Evolutionary conservation across 2,888 invertebrate genomes (phyloP), one percentile per base, ranked within the genome.

Genomic region (Cheilosia variabilis): DNA sequence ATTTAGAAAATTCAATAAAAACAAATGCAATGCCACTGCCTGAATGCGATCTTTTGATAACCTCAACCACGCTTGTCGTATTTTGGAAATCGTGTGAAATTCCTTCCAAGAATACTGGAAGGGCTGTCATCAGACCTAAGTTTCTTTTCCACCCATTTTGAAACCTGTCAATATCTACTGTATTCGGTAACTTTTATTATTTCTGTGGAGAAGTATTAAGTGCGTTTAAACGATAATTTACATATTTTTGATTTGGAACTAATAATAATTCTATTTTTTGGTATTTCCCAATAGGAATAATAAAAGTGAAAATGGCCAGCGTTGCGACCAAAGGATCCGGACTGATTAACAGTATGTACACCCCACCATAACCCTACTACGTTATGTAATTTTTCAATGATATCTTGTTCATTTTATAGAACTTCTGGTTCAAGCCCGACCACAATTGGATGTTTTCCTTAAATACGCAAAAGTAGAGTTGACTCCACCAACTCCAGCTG

Each of bases 391-490:
- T 81, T 72, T 75, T 58, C 53, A 37, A 58, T 13, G 7, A 37
- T 37, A 78, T 57, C 58, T 81, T 86, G 34, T 60, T 37, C 19
- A 68, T 87, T 88, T 93, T 93, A 71, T 92, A 96, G 96, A 93
- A 91, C 93, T 95, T 45, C 63, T 95, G 58, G 92, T 93, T 31
- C 93, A 94, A 89, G 95, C 95, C 34, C 94, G 94, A 88, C 97
- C 97, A 7, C 95, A 95, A 90, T 93, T 97, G 83, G 93, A 94
- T 87, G 94, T 95, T 24, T 96, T 97, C 91, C 90, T 96, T 93
- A 96, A 96, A 90, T 99, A 98, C 91, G 98, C 98, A 52, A 96
- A 95, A 92, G 98, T 98, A n/a, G 99, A 99, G 93, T 92, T 99
- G 88, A 95, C 95, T 19, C 99, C 99, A 66, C 99, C 99, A 57